Conservation (phyloP, 1,140 invertebrate species). For the Hycleus phaleratus region DNA sequence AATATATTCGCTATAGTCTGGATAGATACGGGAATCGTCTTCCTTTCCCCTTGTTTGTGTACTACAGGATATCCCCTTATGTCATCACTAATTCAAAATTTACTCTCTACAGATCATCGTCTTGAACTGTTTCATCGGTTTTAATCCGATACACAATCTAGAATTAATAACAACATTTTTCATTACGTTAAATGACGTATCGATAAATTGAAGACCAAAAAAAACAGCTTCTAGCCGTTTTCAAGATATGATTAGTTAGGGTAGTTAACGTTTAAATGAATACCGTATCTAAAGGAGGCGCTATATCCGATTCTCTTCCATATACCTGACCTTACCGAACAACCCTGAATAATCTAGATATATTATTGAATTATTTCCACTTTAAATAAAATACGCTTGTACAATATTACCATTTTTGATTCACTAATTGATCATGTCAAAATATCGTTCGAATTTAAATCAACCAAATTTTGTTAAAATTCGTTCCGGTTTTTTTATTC, state of each 20-base stretch:
- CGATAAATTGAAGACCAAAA: background rate
- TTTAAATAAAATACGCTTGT: slow-evolving; percentile 10
- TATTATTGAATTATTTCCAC: slow-evolving; percentile 17
- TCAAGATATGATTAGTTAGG: slow-evolving; percentile 12
- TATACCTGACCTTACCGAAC: background rate
- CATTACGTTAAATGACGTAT: slow-evolving; percentile 12
- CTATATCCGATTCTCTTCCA: too few species aligned
- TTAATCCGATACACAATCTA: too few species aligned
- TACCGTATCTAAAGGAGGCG: slow-evolving; percentile 11
- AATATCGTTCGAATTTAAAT: slow-evolving; percentile 2
- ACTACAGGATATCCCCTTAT: slow-evolving; percentile 6
- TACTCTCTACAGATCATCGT: slow-evolving; percentile 8
- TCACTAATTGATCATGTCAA: slow-evolving; percentile 9
- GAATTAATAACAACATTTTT: slow-evolving; percentile 2
- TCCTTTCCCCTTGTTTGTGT: too few species aligned
- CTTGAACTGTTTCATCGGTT: slow-evolving; percentile 5
- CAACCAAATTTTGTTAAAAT: background rate
- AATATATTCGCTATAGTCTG: too few species aligned
- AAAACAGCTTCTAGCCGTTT: background rate
- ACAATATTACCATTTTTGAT: slow-evolving; percentile 2
- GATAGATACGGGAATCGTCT: too few species aligned
- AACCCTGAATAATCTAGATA: slow-evolving; percentile 15
- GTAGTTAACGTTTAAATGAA: slow-evolving; percentile 10
- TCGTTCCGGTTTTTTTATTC: background rate
- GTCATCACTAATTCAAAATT: slow-evolving; percentile 13